phyloP scores from a whole-genome alignment of 2,797 vertebrate genomes.

The Acropternis orthonyx region DNA sequence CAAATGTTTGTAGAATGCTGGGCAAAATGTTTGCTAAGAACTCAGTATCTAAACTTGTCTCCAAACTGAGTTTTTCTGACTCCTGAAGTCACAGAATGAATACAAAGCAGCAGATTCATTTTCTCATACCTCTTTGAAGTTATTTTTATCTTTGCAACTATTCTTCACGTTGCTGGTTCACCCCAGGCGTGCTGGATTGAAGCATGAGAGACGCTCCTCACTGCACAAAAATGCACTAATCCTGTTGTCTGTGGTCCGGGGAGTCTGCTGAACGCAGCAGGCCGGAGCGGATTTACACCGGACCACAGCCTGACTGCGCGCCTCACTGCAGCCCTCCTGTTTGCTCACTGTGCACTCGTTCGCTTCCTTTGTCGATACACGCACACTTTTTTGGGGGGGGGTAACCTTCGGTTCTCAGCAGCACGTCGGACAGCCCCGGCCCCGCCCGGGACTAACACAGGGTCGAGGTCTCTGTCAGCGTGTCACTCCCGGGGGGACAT shows the following conservation, averaged over 20 bases:
- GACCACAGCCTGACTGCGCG: neutral
- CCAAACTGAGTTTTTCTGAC: neutral
- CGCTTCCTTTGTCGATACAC: neutral
- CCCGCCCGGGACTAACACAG: too few relatives aligned
- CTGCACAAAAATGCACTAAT: neutral
- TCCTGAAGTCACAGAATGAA: neutral
- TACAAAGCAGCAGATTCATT: conserved; percentile 6
- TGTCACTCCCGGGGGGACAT: too few relatives aligned
- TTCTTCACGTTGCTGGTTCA: neutral
- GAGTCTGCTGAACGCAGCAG: neutral
- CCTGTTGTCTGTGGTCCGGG: neutral
- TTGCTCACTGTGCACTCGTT: neutral
- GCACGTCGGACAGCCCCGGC: too few relatives aligned
- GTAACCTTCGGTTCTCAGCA: neutral
- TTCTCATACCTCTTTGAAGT: neutral
- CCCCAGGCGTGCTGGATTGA: neutral
- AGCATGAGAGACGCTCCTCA: neutral
- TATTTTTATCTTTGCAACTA: conserved; percentile 45
- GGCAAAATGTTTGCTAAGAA: neutral
- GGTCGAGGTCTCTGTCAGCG: too few relatives aligned
- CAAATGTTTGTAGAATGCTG: too few relatives aligned
- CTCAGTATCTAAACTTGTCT: neutral
- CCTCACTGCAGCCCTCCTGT: neutral
- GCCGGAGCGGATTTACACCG: neutral
- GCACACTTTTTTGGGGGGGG: fast-evolving